Conservation (phyloP, 2,797 vertebrate genomes). For the Gymnocypris eckloni region DNA sequence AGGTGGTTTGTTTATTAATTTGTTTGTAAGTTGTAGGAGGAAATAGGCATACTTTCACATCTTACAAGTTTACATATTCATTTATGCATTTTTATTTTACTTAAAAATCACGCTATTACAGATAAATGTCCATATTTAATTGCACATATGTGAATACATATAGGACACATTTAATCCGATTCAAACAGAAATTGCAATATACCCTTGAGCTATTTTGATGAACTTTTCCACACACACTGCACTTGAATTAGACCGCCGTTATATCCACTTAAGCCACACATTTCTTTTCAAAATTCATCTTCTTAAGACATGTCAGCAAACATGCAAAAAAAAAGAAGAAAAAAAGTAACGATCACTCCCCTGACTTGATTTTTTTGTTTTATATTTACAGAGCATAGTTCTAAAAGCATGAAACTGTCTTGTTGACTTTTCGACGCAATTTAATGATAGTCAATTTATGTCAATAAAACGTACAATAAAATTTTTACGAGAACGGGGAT, state of each 20-base stretch:
- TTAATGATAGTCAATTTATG: not conserved
- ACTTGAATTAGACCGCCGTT: not conserved
- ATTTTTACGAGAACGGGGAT: not conserved
- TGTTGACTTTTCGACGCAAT: not conserved
- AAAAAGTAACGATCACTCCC: not conserved
- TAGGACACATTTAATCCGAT: not conserved
- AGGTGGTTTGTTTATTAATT: not conserved
- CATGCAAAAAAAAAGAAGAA: not conserved
- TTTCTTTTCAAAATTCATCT: not conserved
- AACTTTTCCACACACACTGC: not conserved
- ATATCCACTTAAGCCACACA: not conserved
- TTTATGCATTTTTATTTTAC: not conserved
- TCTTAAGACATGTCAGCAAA: not conserved
- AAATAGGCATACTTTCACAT: not conserved
- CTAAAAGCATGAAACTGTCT: not conserved
- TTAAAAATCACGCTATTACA: not conserved
- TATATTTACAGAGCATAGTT: not conserved
- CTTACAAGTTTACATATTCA: not conserved
- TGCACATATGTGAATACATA: not conserved
- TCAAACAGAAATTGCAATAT: not conserved
- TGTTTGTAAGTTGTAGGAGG: not conserved
- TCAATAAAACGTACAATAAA: not conserved
- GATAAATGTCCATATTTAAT: not conserved
- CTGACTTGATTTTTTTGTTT: too few species aligned
- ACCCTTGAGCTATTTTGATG: not conserved